Base-by-base conservation (phyloP, 2,797 vertebrate species). In the Aselliscus stoliczkanus region DNA sequence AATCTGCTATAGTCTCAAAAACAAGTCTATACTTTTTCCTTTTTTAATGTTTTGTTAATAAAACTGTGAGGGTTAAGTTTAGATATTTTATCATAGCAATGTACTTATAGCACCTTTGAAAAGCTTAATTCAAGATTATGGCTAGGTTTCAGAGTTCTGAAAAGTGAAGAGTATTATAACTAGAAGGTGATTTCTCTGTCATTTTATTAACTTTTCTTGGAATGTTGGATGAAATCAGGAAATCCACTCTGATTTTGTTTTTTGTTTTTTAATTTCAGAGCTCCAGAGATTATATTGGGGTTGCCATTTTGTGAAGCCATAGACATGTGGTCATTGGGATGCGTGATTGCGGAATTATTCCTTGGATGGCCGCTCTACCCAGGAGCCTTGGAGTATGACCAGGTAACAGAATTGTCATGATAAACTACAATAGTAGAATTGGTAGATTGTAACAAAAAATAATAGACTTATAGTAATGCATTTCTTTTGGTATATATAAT, bases 231-330 rank as follows among this genome's bases (percentile, higher is more conserved):
- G 50, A 85, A 94, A 89, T 72, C 44, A 85, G 82, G 34, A 96
- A 95, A 94, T 76, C 7, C 7, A 88, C 7, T 52, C 47, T 95
- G 52, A 95, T 70, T 44, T 79, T 97, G 60, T 94, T 62, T 39
- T 31, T 75, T 96, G 60, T 95, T 62, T 80, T 85, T n/a, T 84
- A n/a, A 98, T 98, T 98, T 91, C 98, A 99, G 99, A 99, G 99
- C 99, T 98, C 99, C 99, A 97, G 99, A 99, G 99, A 99, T 99
- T 98, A 99, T 99, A 99, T 99, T 99, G 99, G 99, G 99, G 98
- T 99, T 99, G 99, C 99, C 99, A 82, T 99, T 99, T 99, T 99
- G 99, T 99, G 99, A 99, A 99, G 99, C 99, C 99, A 99, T 99
- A 99, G 99, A 99, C 98, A 99, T 99, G 99, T 99, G 99, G 99